A percentile compares a stretch with the other conserved stretches of the same genome.
Evolutionary conservation across 2,113 vertebrate genomes (phyloP).

Genomic region (Oreochromis tanganicae): DNA sequence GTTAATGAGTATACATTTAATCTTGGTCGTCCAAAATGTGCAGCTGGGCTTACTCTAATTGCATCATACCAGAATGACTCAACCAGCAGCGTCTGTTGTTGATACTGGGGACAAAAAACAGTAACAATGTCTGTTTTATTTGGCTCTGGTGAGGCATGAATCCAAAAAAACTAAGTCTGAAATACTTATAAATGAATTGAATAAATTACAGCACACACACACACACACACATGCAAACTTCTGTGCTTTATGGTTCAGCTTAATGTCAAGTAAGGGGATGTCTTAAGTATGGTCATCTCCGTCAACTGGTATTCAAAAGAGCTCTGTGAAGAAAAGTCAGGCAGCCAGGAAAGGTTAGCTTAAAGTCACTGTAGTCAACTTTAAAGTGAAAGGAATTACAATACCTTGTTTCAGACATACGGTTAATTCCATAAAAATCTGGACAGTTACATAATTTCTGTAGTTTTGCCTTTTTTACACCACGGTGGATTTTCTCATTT

Average conservation of each 20-base stretch:
- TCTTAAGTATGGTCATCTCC: background rate
- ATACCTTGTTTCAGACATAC: background rate
- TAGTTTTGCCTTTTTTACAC: background rate
- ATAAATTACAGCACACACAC: background rate
- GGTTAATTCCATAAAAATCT: background rate
- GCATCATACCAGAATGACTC: background rate
- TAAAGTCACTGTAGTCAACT: background rate
- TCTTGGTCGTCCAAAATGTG: slow-evolving; percentile 1
- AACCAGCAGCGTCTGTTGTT: background rate
- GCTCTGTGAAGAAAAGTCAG: background rate
- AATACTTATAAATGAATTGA: background rate
- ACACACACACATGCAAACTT: background rate
- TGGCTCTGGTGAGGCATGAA: background rate
- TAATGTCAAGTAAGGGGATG: background rate
- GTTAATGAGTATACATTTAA: background rate
- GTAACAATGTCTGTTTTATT: background rate
- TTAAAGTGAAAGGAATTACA: background rate
- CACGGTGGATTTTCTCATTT: background rate
- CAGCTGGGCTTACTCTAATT: slow-evolving; percentile 15
- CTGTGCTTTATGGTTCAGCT: background rate
- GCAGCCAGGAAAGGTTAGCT: background rate
- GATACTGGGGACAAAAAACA: slow-evolving; percentile 1
- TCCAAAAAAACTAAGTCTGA: background rate
- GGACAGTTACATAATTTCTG: background rate
- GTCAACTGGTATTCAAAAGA: background rate